Evolutionary conservation across 1,140 invertebrate genomes (phyloP), one percentile per base, ranked within the genome.

Genomic region (Pemphigus obesinymphae): DNA sequence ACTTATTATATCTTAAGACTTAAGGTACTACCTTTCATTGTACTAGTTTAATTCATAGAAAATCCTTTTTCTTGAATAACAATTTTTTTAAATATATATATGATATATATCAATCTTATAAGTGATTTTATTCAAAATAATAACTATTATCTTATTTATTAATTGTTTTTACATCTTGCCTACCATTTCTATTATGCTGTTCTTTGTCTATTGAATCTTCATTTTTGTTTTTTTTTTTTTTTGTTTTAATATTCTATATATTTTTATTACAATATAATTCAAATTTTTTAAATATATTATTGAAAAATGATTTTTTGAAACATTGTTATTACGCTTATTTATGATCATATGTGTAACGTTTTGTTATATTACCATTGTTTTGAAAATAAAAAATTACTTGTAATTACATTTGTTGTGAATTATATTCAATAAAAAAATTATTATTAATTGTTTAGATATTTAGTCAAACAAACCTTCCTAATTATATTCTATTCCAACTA

Each of bases 291-390:
- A 68, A 23, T 43, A 23, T 26, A 43, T n/a, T 70, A 43, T 26
- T 0, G 20, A n/a, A 72, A 31, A 29, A 48, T 72, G 48, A 72
- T 20, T 72, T 48, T 72, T 29, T 29, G n/a, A n/a, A 48, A 48
- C 50, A 73, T 31, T 73, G 70, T 73, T 50, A 73, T 73, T 34
- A 50, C 1, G 4, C 17, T 10, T 50, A 34, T 48, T 50, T 43
- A 48, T 29, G 0, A 45, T 70, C n/a, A 72, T 72, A 40, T n/a
- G n/a, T n/a, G n/a, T n/a, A n/a, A n/a, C n/a, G 2, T 72, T 70
- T 45, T 73, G 70, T 72, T 72, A 72, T 72, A 72, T 20, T 48
- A 48, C 23, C 26, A 29, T 72, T 48, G 26, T 48, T 48, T 70
- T 45, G 50, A 73, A 73, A 73, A 50, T 50, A 31, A 11, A 48